A percentile compares a stretch with the other conserved stretches of the same genome.
Conservation (phyloP, 2,113 vertebrate genomes). For the Budorcas taxicolor region DNA sequence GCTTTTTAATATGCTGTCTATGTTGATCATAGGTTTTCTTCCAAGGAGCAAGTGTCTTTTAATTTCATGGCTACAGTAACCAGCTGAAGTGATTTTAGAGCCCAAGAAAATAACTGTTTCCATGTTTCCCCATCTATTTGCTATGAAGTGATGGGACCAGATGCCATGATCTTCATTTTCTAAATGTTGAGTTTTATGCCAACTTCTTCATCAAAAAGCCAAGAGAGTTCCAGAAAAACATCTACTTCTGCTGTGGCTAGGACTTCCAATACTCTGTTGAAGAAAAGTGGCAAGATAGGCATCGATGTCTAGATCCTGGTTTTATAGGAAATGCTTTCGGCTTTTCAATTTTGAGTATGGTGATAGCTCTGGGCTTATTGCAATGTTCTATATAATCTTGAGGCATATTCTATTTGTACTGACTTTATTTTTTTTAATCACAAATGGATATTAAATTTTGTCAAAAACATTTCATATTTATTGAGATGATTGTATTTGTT, state of each 20-base stretch:
- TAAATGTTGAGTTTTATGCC: not conserved
- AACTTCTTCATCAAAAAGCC: not conserved
- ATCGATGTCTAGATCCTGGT: not conserved
- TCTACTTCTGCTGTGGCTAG: not conserved
- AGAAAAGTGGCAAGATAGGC: not conserved
- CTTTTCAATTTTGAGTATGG: not conserved
- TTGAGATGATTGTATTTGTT: not conserved
- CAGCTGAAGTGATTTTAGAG: not conserved
- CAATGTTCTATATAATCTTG: not conserved
- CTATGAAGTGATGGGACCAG: not conserved
- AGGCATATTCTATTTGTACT: not conserved
- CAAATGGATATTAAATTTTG: not conserved
- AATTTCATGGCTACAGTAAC: not conserved
- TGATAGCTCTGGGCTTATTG: not conserved
- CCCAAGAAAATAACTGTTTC: not conserved
- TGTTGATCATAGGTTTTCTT: not conserved
- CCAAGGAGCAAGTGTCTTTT: not conserved
- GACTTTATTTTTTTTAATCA: not conserved
- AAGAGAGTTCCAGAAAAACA: not conserved
- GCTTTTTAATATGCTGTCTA: not conserved
- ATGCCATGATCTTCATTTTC: not conserved
- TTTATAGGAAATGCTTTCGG: not conserved
- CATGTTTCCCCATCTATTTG: not conserved
- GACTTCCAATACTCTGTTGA: not conserved
- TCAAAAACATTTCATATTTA: not conserved